Conservation (phyloP, 2,888 invertebrate species). For the Lissonota sp. region DNA sequence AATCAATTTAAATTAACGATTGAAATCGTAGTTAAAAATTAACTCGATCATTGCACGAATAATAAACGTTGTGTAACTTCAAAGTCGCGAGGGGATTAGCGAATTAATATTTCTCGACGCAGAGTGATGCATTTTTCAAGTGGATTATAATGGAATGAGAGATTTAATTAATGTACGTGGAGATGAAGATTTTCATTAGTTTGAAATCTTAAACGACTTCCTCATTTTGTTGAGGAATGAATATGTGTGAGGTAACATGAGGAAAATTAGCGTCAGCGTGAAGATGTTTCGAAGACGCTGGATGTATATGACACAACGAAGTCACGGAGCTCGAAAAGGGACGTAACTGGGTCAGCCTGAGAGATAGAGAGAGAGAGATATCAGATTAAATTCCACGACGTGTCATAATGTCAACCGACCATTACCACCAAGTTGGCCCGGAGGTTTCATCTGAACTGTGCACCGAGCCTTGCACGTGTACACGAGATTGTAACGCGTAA, state of each 20-base stretch:
- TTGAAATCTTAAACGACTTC: neutral
- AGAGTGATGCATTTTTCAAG: too few relatives aligned
- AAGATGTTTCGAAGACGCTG: neutral
- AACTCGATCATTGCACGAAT: too few relatives aligned
- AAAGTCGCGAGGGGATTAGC: too few relatives aligned
- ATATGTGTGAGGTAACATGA: neutral
- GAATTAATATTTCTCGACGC: too few relatives aligned
- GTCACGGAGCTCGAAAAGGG: neutral
- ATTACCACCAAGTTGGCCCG: conserved; percentile 46
- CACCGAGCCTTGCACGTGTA: conserved; percentile 18
- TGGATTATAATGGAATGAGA: too few relatives aligned
- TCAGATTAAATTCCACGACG: conserved; percentile 68
- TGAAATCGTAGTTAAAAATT: too few relatives aligned
- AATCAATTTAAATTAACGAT: too few relatives aligned
- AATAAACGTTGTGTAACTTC: too few relatives aligned
- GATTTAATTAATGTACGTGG: too few relatives aligned
- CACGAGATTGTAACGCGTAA: conserved; percentile 62
- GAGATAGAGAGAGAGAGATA: conserved; percentile 52
- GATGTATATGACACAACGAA: neutral
- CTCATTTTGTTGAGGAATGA: neutral
- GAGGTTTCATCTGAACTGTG: conserved; percentile 14
- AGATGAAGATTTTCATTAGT: too few relatives aligned
- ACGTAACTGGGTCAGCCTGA: conserved; percentile 3
- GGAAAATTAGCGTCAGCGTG: neutral
- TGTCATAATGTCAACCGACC: conserved; percentile 62